Conservation (phyloP, 2,888 invertebrate species). For the Drosophila differens region DNA sequence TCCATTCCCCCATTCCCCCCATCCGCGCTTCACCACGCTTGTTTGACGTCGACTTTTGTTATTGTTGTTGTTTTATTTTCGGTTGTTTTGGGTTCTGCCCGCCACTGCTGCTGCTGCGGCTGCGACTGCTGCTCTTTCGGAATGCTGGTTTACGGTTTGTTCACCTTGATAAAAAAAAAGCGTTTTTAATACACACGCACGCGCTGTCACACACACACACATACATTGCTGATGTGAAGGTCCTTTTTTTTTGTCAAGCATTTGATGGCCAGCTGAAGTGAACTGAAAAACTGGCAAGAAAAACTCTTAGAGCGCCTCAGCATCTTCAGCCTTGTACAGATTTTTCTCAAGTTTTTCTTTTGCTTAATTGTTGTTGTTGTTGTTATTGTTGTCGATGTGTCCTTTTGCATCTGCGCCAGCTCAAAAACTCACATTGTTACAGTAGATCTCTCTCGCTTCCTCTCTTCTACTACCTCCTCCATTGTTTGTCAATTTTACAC, state of each 20-base stretch:
- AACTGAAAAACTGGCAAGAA: conserved; percentile 31
- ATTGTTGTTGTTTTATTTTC: conserved; percentile 20
- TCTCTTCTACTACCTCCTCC: conserved; percentile 22
- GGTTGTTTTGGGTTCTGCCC: conserved; percentile 21
- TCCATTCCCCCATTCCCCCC: background rate
- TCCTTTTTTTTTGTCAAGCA: conserved; percentile 57
- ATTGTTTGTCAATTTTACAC: conserved; percentile 76
- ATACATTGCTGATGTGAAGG: conserved; percentile 60
- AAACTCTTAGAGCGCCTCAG: conserved; percentile 48
- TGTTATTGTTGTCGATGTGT: conserved; percentile 32
- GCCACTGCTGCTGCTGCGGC: conserved; percentile 9
- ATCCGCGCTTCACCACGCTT: conserved; percentile 42
- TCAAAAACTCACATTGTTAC: conserved; percentile 44
- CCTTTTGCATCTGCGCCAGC: conserved; percentile 68
- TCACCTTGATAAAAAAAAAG: conserved; percentile 68
- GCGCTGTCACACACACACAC: conserved; percentile 45
- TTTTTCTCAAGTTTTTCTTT: conserved; percentile 65
- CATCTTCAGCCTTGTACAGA: conserved; percentile 71
- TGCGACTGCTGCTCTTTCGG: conserved; percentile 38
- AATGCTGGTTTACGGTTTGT: conserved; percentile 72
- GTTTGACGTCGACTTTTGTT: conserved; percentile 26
- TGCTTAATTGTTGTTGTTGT: conserved; percentile 50
- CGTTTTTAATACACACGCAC: conserved; percentile 66
- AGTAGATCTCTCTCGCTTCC: conserved; percentile 43
- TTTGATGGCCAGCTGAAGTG: conserved; percentile 61